A percentile compares a stretch with the other conserved stretches of the same genome.
Conservation (phyloP, 2,797 vertebrate species). For the Mus caroli region DNA sequence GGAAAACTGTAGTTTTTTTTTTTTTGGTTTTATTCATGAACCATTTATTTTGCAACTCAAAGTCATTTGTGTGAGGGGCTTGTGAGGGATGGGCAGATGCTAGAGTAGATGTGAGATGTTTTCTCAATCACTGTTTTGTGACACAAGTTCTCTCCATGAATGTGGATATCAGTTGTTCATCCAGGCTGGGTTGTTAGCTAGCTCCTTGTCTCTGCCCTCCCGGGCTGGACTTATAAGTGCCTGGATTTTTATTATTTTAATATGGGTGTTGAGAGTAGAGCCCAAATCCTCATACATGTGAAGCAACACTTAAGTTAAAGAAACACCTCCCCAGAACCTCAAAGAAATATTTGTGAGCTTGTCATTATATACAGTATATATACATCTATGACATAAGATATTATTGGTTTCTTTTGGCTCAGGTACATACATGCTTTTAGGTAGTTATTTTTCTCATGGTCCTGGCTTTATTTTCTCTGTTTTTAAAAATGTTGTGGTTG, state of each 20-base stretch:
- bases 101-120: neutral
- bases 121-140: neutral
- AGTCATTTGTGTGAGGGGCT: neutral
- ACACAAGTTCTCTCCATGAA: neutral
- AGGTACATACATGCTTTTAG: neutral
- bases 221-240: neutral
- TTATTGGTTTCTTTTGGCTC: constrained; percentile 1
- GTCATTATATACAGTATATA: neutral
- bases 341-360: neutral
- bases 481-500: neutral
- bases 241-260: neutral
- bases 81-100: too few species aligned
- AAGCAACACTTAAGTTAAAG: neutral
- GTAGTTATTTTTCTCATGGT: neutral
- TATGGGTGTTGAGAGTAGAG: neutral
- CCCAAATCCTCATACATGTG: neutral
- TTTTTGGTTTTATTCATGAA: constrained; percentile 20
- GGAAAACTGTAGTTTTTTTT: neutral
- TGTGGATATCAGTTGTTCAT: neutral
- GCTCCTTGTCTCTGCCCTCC: neutral
- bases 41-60: constrained; percentile 53
- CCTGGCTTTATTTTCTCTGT: neutral
- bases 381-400: neutral
- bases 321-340: neutral
- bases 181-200: neutral